Conservation (phyloP, 2,113 vertebrate genomes). For the Mormyrus lacerda region DNA sequence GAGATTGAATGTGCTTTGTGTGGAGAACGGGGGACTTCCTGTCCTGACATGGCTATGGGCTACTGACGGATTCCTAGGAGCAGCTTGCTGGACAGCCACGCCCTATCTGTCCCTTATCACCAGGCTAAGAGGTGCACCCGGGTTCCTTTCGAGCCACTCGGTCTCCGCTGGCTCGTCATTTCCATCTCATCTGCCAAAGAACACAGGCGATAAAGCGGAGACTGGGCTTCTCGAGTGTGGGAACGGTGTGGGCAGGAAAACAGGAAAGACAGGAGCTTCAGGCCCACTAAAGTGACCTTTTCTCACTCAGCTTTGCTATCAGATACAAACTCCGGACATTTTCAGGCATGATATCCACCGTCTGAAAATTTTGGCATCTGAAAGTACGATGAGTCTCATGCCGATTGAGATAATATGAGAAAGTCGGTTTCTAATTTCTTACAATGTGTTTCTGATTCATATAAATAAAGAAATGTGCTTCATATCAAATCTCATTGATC, state of each 20-base stretch:
- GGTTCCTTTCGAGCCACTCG: constrained; percentile 37
- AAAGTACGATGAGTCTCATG: not conserved
- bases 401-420: not conserved
- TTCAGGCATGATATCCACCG: not conserved
- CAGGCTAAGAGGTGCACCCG: constrained; percentile 13
- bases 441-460: constrained; percentile 27
- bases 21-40: constrained; percentile 37
- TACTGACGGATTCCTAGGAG: constrained; percentile 39
- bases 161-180: constrained; percentile 54
- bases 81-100: constrained; percentile 4
- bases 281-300: constrained; percentile 29
- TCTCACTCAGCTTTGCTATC: constrained; percentile 29
- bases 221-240: constrained; percentile 52
- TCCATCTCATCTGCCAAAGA: constrained; percentile 68
- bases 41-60: constrained; percentile 21
- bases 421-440: not conserved
- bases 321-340: not conserved
- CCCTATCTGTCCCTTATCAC: constrained; percentile 15
- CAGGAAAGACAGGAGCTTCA: constrained; percentile 46
- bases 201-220: constrained; percentile 63
- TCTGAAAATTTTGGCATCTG: not conserved
- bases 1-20: not conserved
- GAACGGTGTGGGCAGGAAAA: constrained; percentile 52
- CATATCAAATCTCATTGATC: not conserved
- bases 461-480: not conserved